Evolutionary conservation across 2,888 invertebrate genomes (phyloP), one percentile per base, ranked within the genome.

Genomic region (Aelia acuminata): DNA sequence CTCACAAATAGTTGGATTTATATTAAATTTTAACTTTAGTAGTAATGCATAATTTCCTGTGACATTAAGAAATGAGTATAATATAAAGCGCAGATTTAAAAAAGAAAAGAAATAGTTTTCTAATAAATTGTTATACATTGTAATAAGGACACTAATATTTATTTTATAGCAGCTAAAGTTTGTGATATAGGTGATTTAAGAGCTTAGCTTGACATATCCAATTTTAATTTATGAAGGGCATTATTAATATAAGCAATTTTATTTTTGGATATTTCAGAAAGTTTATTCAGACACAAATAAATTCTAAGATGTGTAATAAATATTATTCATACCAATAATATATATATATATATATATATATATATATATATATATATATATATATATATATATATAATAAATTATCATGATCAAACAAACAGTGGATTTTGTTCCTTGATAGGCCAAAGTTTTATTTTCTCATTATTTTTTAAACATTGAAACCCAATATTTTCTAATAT

Each of bases 151-250:
- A n/a, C 22, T 43, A 43, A 80, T 80, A 80, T 80, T 80, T 80
- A 80, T 80, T 80, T 80, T 80, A 80, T 43, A n/a, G 43, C 43
- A n/a, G 43, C 43, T 80, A 80, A 43, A 13, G 80, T 80, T 80
- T 80, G 80, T 80, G 80, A 80, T 80, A 80, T 80, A n/a, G 4
- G 80, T 80, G 80, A 80, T 47, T 80, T 43, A 80, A 43, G 80
- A 80, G 80, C 80, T 80, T 80, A 80, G 80, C 39, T 80, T 43
- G 43, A 80, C 80, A 80, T 80, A 80, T 80, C 80, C 43, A n/a
- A 80, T 43, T 39, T 80, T 80, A 43, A 43, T 43, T 80, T 80
- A 80, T 0, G 8, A n/a, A 80, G 80, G 80, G 80, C 80, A 80
- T 80, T 80, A 80, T 80, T 70, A 18, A 70, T 70, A 8, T 35